These are phyloP conservation scores for Drosophila melanogaster DNA, from an alignment of 1,140 invertebrate species.

Conservation along the genomic window Release_6_plus_ISO1_MT NT_037436.4:4521001-4521500, in stretches of 20 bases:
- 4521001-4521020: conserved; percentile 73
- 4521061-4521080: conserved; percentile 56
- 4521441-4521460: conserved; percentile 73
- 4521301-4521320: conserved; percentile 37
- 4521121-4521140: conserved; percentile 62
- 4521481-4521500: conserved; percentile 31
- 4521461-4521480: conserved; percentile 80
- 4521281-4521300: conserved; percentile 59
- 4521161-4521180: conserved; percentile 44
- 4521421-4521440: conserved; percentile 59
- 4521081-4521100: conserved; percentile 38
- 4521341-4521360: conserved; percentile 60
- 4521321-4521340: conserved; percentile 60
- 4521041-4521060: conserved; percentile 48
- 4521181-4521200: conserved; percentile 44
- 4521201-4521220: conserved; percentile 40
- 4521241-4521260: conserved; percentile 6
- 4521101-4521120: conserved; percentile 48
- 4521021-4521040: conserved; percentile 64
- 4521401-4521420: conserved; percentile 47
- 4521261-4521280: conserved; percentile 21
- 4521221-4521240: conserved; percentile 33
- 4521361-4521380: conserved; percentile 77
- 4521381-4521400: conserved; percentile 81
- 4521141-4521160: conserved; percentile 57